phyloP scores from a whole-genome alignment of 2,888 invertebrate species.

The Dynastes maya region DNA sequence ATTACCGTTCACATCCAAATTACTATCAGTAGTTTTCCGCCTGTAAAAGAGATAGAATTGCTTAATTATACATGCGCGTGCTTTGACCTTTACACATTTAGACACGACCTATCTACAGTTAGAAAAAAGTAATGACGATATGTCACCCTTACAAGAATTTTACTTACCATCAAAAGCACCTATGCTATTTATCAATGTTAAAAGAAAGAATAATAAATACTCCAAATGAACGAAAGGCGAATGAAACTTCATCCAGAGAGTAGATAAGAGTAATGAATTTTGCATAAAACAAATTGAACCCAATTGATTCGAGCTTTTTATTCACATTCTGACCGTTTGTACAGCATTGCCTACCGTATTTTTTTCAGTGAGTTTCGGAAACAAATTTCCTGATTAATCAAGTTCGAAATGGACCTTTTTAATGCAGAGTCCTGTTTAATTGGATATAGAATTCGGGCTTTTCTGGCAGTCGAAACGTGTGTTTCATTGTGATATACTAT shows the following conservation, averaged over 20 bases:
- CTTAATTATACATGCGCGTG: too few species aligned
- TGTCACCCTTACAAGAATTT: too few species aligned
- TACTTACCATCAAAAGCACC: too few species aligned
- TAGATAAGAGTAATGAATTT: conserved; percentile 8
- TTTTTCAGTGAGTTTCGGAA: not conserved
- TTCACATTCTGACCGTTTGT: not conserved
- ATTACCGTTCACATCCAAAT: too few species aligned
- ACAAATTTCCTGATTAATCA: conserved; percentile 33
- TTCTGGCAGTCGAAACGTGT: not conserved
- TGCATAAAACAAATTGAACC: conserved; percentile 28
- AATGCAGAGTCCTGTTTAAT: conserved; percentile 23
- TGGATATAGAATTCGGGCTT: conserved; percentile 13
- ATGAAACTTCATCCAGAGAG: not conserved
- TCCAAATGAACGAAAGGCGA: not conserved
- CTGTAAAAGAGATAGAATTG: too few species aligned
- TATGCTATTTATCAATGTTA: too few species aligned
- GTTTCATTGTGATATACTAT: not conserved
- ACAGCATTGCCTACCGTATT: not conserved
- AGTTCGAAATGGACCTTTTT: conserved; percentile 20
- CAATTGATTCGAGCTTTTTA: conserved; percentile 28
- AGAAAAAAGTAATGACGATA: too few species aligned
- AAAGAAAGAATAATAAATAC: too few species aligned
- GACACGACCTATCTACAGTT: too few species aligned
- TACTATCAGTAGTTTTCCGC: too few species aligned
- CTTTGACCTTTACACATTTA: too few species aligned